Percentiles rank a stretch among this genome's conserved stretches.
Evolutionary conservation across 1,140 invertebrate species (phyloP).

Genomic region (Ceratina calcarata): DNA sequence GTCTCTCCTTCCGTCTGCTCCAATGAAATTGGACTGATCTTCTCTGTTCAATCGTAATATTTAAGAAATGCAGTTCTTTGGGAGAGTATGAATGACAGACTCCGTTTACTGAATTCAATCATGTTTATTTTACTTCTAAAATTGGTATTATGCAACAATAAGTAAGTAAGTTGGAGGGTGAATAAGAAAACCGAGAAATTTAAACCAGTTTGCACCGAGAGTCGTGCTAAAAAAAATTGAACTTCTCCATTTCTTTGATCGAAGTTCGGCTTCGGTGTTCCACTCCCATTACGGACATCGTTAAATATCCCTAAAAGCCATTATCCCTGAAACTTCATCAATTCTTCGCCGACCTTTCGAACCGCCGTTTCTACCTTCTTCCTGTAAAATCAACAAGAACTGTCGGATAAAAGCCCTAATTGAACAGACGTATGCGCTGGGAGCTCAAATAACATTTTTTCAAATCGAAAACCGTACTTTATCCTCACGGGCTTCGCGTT

Average conservation of each 20-base stretch:
- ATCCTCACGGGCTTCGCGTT: too few relatives aligned
- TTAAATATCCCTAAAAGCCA: slow-evolving; percentile 3
- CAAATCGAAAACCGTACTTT: too few relatives aligned
- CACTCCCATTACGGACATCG: slow-evolving; percentile 17
- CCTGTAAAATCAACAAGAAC: not conserved
- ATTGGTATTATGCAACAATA: not conserved
- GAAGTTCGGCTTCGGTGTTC: slow-evolving; percentile 5
- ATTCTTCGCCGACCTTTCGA: not conserved
- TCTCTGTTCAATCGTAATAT: too few relatives aligned
- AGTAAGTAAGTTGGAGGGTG: not conserved
- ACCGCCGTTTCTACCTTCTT: not conserved
- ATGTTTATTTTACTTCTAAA: too few relatives aligned
- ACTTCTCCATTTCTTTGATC: slow-evolving; percentile 24
- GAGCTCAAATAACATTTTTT: too few relatives aligned
- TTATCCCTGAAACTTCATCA: slow-evolving; percentile 23
- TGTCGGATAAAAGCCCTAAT: too few relatives aligned
- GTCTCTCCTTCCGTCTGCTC: too few relatives aligned
- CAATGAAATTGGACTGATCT: too few relatives aligned
- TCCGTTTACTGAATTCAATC: too few relatives aligned
- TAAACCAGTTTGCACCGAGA: not conserved
- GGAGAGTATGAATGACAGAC: too few relatives aligned
- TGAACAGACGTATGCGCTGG: too few relatives aligned
- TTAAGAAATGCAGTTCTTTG: too few relatives aligned
- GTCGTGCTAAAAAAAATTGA: not conserved
- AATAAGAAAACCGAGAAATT: slow-evolving; percentile 16